A percentile compares a stretch with the other conserved stretches of the same genome.
phyloP scores from a whole-genome alignment of 2,888 invertebrate species.

The Metallyticus violacea region DNA sequence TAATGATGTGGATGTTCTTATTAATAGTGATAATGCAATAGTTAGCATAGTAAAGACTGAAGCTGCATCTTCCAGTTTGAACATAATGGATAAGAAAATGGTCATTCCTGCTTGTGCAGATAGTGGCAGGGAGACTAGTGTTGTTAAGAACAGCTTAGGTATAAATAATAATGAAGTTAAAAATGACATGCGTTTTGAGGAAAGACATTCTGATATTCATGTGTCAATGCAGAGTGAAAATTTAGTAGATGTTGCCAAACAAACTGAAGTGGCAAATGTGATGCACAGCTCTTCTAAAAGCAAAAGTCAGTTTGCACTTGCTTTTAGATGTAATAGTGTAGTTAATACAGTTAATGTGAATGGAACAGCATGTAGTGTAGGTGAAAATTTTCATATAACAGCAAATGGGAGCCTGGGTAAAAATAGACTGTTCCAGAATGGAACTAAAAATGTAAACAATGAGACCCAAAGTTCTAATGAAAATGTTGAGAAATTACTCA shows the following conservation, averaged over 20 bases:
- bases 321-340: too few relatives aligned
- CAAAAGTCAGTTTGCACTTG: too few relatives aligned
- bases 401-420: neutral
- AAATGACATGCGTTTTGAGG: neutral
- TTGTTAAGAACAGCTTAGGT: neutral
- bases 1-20: neutral
- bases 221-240: neutral
- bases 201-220: neutral
- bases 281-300: too few relatives aligned
- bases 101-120: neutral
- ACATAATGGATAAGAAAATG: neutral
- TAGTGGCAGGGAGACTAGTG: neutral
- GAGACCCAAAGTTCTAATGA: neutral
- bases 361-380: neutral
- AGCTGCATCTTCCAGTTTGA: neutral
- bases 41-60: neutral
- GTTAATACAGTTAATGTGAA: neutral
- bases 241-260: neutral
- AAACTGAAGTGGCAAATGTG: neutral
- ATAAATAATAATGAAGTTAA: neutral
- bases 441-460: neutral
- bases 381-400: neutral
- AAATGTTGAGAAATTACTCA: neutral
- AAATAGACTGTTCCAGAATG: neutral
- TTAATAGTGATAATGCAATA: too few relatives aligned